These are phyloP conservation scores for Cotesia typhae DNA, from an alignment of 1,140 invertebrate genomes.

Conservation along the genomic window DNA sequence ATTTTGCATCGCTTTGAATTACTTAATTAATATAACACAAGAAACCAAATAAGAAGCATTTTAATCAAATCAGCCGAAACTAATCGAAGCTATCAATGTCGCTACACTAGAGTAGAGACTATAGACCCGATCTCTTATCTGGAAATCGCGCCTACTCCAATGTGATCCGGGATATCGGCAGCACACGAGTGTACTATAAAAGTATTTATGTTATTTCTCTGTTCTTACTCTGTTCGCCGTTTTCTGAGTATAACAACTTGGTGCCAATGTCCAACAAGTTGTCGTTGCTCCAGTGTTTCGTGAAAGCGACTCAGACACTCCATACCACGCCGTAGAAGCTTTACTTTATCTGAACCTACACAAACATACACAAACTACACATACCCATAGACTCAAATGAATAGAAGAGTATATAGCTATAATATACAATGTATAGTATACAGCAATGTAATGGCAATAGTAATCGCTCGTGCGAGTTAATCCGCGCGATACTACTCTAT, in stretches of 20 bases:
- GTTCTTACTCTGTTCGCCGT: constrained; percentile 19
- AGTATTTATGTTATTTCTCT: neutral
- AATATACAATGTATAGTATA: no score
- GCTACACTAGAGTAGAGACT: no score
- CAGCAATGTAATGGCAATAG: neutral
- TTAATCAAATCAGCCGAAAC: no score
- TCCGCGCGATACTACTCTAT: constrained; percentile 5
- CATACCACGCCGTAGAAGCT: neutral
- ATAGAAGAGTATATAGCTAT: no score
- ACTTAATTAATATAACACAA: no score
- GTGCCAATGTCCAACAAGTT: constrained; percentile 47
- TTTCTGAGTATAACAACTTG: constrained; percentile 24
- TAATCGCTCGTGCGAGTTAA: constrained; percentile 26
- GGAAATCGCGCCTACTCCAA: no score
- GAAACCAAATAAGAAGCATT: no score
- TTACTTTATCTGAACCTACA: constrained; percentile 12
- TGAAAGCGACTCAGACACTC: constrained; percentile 26
- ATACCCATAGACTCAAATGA: neutral
- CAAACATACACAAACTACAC: no score
- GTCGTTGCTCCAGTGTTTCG: constrained; percentile 36
- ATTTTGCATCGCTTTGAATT: no score
- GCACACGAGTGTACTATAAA: neutral
- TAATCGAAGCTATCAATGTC: no score
- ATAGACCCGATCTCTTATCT: no score
- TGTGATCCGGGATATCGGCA: neutral